Evolutionary conservation across 2,113 vertebrate species (phyloP).

Genomic region (Mola mola): DNA sequence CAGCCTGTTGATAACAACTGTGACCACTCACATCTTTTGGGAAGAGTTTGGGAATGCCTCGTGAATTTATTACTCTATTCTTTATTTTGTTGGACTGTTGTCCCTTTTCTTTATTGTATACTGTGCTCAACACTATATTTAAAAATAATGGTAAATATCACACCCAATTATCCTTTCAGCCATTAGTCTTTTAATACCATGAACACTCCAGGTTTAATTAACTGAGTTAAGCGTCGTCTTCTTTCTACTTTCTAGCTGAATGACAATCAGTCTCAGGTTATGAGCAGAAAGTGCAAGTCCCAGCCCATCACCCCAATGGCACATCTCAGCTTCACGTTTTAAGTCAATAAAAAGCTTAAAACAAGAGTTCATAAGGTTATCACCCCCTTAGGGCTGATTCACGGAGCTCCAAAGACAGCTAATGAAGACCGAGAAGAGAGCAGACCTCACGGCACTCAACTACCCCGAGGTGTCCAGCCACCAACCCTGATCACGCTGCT

Average conservation of each 20-base stretch:
- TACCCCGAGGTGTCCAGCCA: background rate
- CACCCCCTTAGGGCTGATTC: slow-evolving; percentile 37
- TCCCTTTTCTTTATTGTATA: too few species aligned
- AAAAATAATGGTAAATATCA: too few species aligned
- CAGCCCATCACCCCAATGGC: slow-evolving; percentile 3
- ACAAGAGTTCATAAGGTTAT: slow-evolving; percentile 63
- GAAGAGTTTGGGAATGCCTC: too few species aligned
- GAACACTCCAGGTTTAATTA: background rate
- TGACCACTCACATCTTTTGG: too few species aligned
- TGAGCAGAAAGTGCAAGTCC: background rate
- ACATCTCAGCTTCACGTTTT: slow-evolving; percentile 23
- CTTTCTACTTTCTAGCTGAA: background rate
- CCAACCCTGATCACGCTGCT: slow-evolving; percentile 13
- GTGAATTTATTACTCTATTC: too few species aligned
- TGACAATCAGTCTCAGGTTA: background rate
- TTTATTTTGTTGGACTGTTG: too few species aligned
- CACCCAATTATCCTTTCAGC: too few species aligned
- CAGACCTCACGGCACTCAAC: slow-evolving; percentile 5
- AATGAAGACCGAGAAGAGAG: slow-evolving; percentile 53
- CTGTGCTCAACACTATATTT: too few species aligned
- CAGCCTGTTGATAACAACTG: too few species aligned
- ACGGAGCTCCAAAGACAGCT: slow-evolving; percentile 21
- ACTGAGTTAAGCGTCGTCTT: background rate
- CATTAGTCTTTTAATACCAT: too few species aligned
- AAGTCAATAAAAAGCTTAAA: slow-evolving; percentile 51